These are phyloP conservation scores for Rallus limicola DNA, from an alignment of 2,113 vertebrate genomes.

Conservation along the genomic window DNA sequence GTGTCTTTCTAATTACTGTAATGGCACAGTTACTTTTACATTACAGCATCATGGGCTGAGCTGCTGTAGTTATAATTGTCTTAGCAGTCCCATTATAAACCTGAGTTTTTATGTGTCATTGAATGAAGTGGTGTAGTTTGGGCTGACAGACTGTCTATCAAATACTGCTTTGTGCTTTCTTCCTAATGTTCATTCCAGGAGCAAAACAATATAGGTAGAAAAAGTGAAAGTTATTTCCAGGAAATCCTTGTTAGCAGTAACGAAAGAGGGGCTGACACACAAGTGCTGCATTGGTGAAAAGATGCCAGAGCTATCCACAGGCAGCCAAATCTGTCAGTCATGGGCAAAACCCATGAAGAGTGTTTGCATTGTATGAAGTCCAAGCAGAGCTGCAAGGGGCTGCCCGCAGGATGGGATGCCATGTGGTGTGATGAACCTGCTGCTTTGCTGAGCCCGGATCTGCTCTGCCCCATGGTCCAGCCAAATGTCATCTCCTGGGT, in stretches of 20 bases:
- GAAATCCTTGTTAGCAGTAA: not conserved
- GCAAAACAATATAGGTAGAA: not conserved
- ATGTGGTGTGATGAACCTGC: rapidly evolving
- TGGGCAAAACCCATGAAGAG: rapidly evolving
- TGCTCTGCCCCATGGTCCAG: rapidly evolving
- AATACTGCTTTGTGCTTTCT: not conserved
- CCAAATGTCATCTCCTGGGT: not conserved
- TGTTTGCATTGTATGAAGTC: rapidly evolving
- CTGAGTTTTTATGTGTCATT: not conserved
- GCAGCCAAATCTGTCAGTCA: not conserved
- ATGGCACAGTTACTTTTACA: not conserved
- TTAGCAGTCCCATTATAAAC: not conserved
- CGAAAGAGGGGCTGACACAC: not conserved
- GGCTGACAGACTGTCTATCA: not conserved
- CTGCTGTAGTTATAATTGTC: not conserved
- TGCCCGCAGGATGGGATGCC: not conserved
- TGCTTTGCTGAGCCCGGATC: not conserved
- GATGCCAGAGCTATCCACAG: not conserved
- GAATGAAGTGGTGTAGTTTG: not conserved
- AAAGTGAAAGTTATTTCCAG: not conserved
- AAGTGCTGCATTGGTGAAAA: not conserved
- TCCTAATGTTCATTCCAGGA: not conserved
- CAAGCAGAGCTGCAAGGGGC: not conserved
- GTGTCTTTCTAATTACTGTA: conserved; percentile 25
- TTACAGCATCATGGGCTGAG: not conserved